Conservation (phyloP, 2,113 vertebrate genomes). For the Henicopernis longicauda region DNA sequence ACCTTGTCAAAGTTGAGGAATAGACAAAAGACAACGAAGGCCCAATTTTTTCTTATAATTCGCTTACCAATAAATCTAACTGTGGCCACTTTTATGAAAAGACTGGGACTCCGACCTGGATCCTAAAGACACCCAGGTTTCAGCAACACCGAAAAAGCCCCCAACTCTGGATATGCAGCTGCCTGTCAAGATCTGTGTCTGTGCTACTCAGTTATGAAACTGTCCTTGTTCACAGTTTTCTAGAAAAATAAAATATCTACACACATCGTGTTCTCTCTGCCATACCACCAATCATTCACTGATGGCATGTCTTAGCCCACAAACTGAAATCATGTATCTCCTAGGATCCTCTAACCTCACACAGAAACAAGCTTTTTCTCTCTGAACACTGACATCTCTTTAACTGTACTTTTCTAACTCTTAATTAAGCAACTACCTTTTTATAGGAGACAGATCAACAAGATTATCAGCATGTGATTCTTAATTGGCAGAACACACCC, state of each 20-base stretch:
- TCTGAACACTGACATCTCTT: neutral
- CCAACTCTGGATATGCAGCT: neutral
- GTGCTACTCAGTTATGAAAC: neutral
- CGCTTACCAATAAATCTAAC: neutral
- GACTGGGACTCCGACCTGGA: neutral
- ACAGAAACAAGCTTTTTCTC: neutral
- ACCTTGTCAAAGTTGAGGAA: neutral
- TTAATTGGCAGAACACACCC: neutral
- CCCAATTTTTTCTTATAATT: neutral
- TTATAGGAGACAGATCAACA: neutral
- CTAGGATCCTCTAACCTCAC: neutral
- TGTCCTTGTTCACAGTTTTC: neutral
- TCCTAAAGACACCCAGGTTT: neutral
- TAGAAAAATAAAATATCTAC: neutral
- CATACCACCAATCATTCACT: neutral
- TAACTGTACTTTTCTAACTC: neutral
- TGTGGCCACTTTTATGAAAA: neutral
- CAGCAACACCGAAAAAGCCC: neutral
- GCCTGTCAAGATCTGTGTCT: neutral
- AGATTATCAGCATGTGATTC: neutral
- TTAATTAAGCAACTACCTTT: neutral
- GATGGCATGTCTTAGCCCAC: neutral
- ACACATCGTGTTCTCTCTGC: neutral
- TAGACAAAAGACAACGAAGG: neutral
- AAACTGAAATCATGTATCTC: fast-evolving